Conservation (phyloP, 2,113 vertebrate genomes). For the Alouatta palliata region DNA sequence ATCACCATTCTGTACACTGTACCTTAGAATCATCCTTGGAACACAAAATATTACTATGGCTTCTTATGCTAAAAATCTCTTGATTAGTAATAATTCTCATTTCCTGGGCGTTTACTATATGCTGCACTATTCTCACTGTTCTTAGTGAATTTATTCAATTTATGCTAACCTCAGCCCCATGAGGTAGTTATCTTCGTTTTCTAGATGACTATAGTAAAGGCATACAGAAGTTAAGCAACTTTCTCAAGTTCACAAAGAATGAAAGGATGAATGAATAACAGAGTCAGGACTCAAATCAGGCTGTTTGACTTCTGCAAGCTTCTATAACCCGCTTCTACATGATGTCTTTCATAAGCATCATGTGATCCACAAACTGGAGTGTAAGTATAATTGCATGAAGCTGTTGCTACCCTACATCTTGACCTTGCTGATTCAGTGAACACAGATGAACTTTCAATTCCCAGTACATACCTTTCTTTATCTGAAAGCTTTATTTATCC, state of each 20-base stretch:
- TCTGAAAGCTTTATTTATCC: not conserved
- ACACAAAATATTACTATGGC: not conserved
- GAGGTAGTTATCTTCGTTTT: not conserved
- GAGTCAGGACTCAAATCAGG: not conserved
- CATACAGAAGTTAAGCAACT: not conserved
- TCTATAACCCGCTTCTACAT: not conserved
- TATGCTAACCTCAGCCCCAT: not conserved
- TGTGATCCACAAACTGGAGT: slow-evolving; percentile 2
- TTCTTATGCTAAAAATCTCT: not conserved
- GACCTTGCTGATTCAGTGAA: not conserved
- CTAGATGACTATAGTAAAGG: not conserved
- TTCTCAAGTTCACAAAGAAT: not conserved
- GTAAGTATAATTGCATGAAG: not conserved
- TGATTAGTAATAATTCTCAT: not conserved
- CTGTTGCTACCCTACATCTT: not conserved
- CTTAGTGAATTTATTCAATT: not conserved
- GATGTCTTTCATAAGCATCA: not conserved
- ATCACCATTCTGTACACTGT: not conserved
- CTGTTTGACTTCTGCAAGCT: not conserved
- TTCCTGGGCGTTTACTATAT: not conserved
- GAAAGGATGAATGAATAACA: not conserved
- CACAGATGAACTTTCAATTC: not conserved
- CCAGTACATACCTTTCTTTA: not conserved
- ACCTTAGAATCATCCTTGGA: not conserved
- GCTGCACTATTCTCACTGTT: not conserved